Evolutionary conservation across 2,888 invertebrate species (phyloP).

Genomic region (Nemurella pictetii): DNA sequence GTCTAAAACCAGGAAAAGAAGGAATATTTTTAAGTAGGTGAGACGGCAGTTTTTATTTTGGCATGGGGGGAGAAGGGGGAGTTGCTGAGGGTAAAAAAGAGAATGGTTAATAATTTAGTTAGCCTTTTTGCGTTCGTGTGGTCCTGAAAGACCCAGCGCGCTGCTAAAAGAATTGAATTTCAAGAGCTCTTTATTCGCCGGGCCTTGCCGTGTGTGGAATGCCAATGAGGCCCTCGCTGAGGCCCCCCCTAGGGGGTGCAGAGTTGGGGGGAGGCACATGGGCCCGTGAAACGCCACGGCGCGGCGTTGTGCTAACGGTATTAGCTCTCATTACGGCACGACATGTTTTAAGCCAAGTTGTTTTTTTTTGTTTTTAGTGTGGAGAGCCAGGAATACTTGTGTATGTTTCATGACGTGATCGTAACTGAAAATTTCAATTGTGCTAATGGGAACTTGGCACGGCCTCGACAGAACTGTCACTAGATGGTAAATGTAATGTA

Average conservation of each 20-base stretch:
- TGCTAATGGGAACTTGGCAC: too few species aligned
- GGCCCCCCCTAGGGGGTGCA: not conserved
- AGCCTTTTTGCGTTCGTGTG: constrained; percentile 1
- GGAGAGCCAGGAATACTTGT: too few species aligned
- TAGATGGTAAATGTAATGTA: too few species aligned
- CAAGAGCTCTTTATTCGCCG: not conserved
- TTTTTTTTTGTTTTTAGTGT: too few species aligned
- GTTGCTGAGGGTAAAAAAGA: not conserved
- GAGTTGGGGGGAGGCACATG: not conserved
- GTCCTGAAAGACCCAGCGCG: not conserved
- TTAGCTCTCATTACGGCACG: not conserved
- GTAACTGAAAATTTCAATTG: too few species aligned
- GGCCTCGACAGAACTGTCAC: too few species aligned
- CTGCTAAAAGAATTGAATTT: constrained; percentile 11
- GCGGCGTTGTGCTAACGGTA: not conserved
- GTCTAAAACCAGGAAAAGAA: not conserved
- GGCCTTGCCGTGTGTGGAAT: not conserved
- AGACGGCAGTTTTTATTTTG: not conserved
- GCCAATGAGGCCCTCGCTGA: constrained; percentile 1
- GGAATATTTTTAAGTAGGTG: not conserved
- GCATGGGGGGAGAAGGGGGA: not conserved
- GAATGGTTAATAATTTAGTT: constrained; percentile 4
- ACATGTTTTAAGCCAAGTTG: not conserved
- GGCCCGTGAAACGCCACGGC: not conserved
- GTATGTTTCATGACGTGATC: too few species aligned